Base-by-base conservation (phyloP, 2,797 vertebrate species). In the Sparidentex hasta region DNA sequence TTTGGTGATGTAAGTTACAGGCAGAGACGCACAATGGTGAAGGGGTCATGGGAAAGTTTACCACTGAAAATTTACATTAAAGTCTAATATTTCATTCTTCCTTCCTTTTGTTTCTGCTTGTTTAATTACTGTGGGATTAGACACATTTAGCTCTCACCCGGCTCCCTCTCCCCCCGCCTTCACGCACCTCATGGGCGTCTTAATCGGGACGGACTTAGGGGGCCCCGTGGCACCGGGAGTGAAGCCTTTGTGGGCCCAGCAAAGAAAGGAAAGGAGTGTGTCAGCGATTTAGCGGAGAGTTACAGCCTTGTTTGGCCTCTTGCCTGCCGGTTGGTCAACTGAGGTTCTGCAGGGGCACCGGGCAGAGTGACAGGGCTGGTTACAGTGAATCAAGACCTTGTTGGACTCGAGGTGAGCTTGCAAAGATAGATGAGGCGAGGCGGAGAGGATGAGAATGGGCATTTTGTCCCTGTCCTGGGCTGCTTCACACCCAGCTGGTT, bases 191-290 rank as follows among this genome's bases (percentile, higher is more conserved):
- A 52, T 0, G 23, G 82, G 62, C 61, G 46, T 86, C 81, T 85
- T 89, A 89, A 90, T 90, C 80, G 72, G 65, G 75, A 18, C n/a
- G 58, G 74, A 77, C 77, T 87, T 88, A 85, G 72, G 80, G 80
- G 86, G 78, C 71, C 62, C 84, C 14, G 6, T 70, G 74, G 72
- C 84, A 82, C 82, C 70, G 29, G 71, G 81, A 79, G 65, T 69
- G 56, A 67, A 78, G 84, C 74, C 38, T 90, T 83, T 90, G 85
- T 90, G 81, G 84, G 62, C 50, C 82, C 74, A 66, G 76, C 71
- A 82, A 66, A 89, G 87, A 92, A 91, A 90, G 85, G 80, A 93
- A 93, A 90, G 88, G 85, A 91, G 89, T 85, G 90, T 92, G 93
- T 93, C 91, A 92, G 93, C 88, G 25, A 82, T 91, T 91, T 90